Conservation (phyloP, 2,797 vertebrate genomes). For the Ctenosaura bakeri region DNA sequence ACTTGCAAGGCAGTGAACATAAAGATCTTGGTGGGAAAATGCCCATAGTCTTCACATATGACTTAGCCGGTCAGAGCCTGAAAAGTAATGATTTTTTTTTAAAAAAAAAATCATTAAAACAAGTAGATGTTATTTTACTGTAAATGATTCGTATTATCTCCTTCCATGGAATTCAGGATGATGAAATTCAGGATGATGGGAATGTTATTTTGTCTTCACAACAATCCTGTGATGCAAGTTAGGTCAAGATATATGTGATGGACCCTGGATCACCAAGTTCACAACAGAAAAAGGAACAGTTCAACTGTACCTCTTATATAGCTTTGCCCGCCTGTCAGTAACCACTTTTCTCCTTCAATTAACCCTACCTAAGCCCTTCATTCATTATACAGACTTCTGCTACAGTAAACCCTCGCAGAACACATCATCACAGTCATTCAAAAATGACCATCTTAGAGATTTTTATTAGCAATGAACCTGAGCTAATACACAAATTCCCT, state of each 20-base stretch:
- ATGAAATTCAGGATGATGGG: background rate
- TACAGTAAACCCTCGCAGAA: background rate
- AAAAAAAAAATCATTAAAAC: background rate
- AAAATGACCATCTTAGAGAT: background rate
- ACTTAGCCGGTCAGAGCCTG: too few species aligned
- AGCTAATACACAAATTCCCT: background rate
- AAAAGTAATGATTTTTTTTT: background rate
- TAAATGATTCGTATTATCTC: background rate
- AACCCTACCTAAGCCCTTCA: background rate
- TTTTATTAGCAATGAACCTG: background rate
- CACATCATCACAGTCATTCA: background rate
- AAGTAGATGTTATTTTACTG: background rate
- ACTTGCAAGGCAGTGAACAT: background rate
- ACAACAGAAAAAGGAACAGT: background rate
- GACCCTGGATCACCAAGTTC: background rate
- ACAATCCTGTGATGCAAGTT: background rate
- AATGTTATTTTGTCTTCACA: background rate
- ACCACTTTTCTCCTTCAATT: background rate
- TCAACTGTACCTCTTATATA: too few species aligned
- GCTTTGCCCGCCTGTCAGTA: background rate
- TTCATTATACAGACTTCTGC: background rate
- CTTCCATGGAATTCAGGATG: background rate
- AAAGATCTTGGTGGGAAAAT: background rate
- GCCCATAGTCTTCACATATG: background rate
- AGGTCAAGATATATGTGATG: background rate